phyloP scores from a whole-genome alignment of 2,888 invertebrate species.

The Candidula unifasciata region DNA sequence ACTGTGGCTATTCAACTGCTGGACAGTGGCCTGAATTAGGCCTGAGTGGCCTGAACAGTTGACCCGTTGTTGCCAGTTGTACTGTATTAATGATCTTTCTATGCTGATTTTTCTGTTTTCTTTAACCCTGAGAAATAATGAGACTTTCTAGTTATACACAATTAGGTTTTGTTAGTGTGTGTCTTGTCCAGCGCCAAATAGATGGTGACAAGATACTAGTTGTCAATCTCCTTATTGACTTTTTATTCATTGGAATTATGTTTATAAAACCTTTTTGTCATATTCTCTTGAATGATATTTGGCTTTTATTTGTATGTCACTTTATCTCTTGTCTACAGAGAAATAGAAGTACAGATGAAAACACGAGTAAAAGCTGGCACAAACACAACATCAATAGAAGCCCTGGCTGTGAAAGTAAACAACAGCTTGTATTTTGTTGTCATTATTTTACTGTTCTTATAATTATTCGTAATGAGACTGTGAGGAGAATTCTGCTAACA shows the following conservation, averaged over 20 bases:
- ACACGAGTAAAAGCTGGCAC: neutral
- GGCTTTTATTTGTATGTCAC: neutral
- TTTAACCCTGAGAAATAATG: too few relatives aligned
- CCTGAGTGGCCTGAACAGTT: too few relatives aligned
- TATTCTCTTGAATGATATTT: neutral
- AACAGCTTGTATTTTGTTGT: neutral
- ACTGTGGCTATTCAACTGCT: too few relatives aligned
- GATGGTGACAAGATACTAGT: too few relatives aligned
- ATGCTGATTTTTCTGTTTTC: too few relatives aligned
- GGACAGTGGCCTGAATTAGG: too few relatives aligned
- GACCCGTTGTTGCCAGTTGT: too few relatives aligned
- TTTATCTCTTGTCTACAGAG: neutral
- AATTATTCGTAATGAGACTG: neutral
- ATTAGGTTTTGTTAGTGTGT: too few relatives aligned
- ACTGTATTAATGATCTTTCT: too few relatives aligned
- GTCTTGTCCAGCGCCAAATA: too few relatives aligned
- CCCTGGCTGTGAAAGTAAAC: neutral
- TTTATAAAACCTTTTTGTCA: neutral
- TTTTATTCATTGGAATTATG: neutral
- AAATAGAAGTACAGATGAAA: constrained; percentile 4
- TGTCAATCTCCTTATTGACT: neutral
- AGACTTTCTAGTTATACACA: too few relatives aligned
- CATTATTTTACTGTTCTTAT: neutral
- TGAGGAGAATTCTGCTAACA: neutral
- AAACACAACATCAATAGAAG: neutral